These are phyloP conservation scores for Platerodrilus igneus DNA, from an alignment of 2,888 invertebrate genomes.

Conservation along the genomic window DNA sequence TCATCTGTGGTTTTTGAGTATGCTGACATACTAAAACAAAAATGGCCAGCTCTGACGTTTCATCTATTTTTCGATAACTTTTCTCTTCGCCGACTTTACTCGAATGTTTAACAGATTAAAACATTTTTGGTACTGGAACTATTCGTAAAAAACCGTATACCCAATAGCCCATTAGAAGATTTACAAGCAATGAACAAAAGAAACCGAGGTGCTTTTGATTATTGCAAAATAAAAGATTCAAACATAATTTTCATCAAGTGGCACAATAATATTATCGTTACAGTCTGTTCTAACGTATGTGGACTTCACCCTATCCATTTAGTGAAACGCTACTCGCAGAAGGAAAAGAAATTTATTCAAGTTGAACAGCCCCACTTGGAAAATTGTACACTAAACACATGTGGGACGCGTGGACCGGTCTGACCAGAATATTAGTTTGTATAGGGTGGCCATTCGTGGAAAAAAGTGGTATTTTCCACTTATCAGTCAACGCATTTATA, in stretches of 20 bases:
- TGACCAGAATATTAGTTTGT: constrained; percentile 10
- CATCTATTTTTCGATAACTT: constrained; percentile 12
- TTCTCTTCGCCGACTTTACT: constrained; percentile 1
- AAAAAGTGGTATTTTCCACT: constrained; percentile 17
- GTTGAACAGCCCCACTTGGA: constrained; percentile 5
- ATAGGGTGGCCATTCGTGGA: constrained; percentile 2
- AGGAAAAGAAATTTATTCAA: constrained; percentile 8
- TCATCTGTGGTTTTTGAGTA: background rate
- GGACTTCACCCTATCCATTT: constrained; percentile 2
- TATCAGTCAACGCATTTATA: constrained; percentile 21
- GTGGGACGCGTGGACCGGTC: constrained; percentile 6
- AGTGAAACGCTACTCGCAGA: constrained; percentile 5
- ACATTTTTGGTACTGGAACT: constrained; percentile 1
- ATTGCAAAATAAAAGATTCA: background rate
- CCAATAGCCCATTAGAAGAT: background rate
- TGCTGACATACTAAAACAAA: constrained; percentile 2
- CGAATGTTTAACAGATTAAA: background rate
- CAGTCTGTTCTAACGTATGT: constrained; percentile 6
- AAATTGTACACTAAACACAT: too few relatives aligned
- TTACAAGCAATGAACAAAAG: background rate
- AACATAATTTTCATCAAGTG: constrained; percentile 7
- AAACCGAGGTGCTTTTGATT: background rate
- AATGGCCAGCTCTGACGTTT: background rate
- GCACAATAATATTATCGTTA: constrained; percentile 8
- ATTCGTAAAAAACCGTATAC: constrained; percentile 3